phyloP scores from a whole-genome alignment of 2,113 vertebrate species.

The Tupaia chinensis region DNA sequence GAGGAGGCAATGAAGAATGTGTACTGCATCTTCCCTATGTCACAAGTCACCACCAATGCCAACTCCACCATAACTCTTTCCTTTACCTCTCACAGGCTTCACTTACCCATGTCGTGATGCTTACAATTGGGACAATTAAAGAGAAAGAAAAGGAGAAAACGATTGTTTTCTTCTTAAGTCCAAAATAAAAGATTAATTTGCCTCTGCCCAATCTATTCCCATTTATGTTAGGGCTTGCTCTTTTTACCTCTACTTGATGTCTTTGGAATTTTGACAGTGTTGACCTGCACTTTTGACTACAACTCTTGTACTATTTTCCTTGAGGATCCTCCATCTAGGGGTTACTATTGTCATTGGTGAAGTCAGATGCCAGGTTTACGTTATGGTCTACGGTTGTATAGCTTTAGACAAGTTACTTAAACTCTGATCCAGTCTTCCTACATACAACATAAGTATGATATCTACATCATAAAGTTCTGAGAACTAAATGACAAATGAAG shows the following conservation, averaged over 20 bases:
- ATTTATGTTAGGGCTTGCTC: neutral
- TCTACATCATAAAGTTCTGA: neutral
- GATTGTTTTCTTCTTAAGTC: neutral
- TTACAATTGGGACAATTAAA: neutral
- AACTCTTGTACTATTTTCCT: neutral
- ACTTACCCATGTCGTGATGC: neutral
- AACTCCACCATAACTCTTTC: neutral
- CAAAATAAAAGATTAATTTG: neutral
- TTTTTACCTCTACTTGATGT: neutral
- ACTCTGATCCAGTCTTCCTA: neutral
- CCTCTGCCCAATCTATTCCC: neutral
- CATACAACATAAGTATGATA: neutral
- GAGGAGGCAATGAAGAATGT: neutral
- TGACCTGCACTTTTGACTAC: neutral
- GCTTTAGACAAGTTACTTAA: constrained; percentile 11
- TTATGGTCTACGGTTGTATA: neutral
- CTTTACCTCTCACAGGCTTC: neutral
- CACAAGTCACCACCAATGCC: neutral
- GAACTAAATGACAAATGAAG: neutral
- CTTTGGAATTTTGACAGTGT: neutral
- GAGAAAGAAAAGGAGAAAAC: constrained; percentile 19
- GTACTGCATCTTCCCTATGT: neutral
- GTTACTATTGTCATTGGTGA: neutral
- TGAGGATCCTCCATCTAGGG: neutral
- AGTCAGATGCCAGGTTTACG: neutral